Base-by-base conservation (phyloP, 2,888 invertebrate genomes). In the Unio pictorum region DNA sequence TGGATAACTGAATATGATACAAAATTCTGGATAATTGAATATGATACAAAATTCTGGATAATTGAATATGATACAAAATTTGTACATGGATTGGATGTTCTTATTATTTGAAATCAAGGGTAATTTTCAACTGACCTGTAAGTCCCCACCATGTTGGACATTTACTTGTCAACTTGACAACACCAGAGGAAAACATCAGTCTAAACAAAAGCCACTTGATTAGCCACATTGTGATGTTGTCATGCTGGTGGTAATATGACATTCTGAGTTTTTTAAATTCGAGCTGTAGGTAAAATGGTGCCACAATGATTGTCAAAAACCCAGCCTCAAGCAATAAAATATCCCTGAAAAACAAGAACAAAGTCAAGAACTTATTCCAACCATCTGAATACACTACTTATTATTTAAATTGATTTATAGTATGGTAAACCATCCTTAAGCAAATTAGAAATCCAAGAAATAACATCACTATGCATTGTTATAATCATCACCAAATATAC, bases 81-180 rank as follows among this genome's bases (percentile, higher is more conserved):
- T 45, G 15, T 11, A 45, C 15, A 45, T 11, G 45, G 2, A 15
- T 11, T 45, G 15, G 45, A 45, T 45, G 45, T 3, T 11, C 15
- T 45, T 45, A 45, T 45, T 15, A 45, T 45, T 45, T 11, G 45
- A 45, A 45, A 45, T 45, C 15, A 11, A 45, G 11, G 45, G 45
- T 45, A 15, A 45, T 15, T 34, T 34, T 45, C 3, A 45, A 45
- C 80, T 80, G 91, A 94, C 94, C 94, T 85, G 93, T 93, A 58
- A 95, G 92, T 76, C 92, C 93, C 95, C 95, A 95, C 95, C 95
- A 95, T 56, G 93, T 92, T 1, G 94, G 94, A 84, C 94, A 94
- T 30, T 93, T 92, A 85, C 93, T 93, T 58, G 93, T 92, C 58
- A 95, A 90, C 88, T 95, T 95, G 1, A 93, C 93, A 26, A 94